Evolutionary conservation across 2,888 invertebrate genomes (phyloP), one percentile per base, ranked within the genome.

Genomic region (Pomacea canaliculata): DNA sequence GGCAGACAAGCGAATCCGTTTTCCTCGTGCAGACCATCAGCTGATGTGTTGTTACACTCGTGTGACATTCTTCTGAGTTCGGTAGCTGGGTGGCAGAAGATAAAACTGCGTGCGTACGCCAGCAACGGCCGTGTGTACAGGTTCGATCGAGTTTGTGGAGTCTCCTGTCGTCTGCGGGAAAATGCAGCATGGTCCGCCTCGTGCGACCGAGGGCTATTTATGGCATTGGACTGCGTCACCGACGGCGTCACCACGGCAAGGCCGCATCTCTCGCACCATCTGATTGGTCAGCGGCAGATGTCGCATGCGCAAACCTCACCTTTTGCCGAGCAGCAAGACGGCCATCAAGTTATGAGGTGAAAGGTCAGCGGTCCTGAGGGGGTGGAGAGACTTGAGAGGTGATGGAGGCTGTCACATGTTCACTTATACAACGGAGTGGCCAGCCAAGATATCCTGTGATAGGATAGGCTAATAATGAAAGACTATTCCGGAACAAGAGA

Each of bases 1-100:
- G 82, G 79, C n/a, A 77, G 71, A 51, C 73, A 65, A 19, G 70
- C 63, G 63, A 63, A 46, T 37, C 63, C 37, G 8, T 19, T n/a
- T 49, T 48, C 49, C 23, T 51, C 51, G 51, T 16, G 23, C 23
- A 49, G 12, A 23, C 56, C 12, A 13, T 37, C n/a, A 46, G 18
- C n/a, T 23, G 48, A 46, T 23, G 48, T 72, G 23, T 18, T 63
- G 46, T 63, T 72, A 27, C 63, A 46, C 63, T 12, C 7, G 19
- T 56, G 51, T 10, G 51, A 56, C 51, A 56, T 56, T 56, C 51
- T 56, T 56, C 16, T 8, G 51, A 56, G 51, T 56, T 56, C 51
- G 4, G 8, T 10, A 37, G 37, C 37, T 37, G 3, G 37, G 37
- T 37, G 1, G 37, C 37, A 56, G 51, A 56, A 4, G 16, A 10